Conservation (phyloP, 2,113 vertebrate genomes). For the Equus quagga region DNA sequence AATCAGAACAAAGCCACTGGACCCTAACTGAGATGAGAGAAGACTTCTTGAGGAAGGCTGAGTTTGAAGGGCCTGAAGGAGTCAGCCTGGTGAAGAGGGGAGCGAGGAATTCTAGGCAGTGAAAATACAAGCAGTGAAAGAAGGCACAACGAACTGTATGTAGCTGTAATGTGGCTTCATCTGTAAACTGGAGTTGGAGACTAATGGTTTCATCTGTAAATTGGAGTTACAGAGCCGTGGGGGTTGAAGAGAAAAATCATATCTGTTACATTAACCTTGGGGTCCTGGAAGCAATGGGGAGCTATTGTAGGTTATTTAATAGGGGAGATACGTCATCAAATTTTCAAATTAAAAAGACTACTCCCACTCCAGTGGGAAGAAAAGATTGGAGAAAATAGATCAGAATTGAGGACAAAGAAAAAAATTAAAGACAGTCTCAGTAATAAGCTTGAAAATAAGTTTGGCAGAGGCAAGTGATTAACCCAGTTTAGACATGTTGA, state of each 20-base stretch:
- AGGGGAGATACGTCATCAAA: background rate
- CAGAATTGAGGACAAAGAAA: background rate
- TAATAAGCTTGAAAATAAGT: slow-evolving; percentile 14
- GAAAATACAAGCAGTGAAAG: background rate
- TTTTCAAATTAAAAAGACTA: background rate
- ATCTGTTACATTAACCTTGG: background rate
- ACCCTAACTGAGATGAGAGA: background rate
- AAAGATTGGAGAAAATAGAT: background rate
- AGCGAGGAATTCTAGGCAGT: background rate
- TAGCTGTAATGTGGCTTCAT: background rate
- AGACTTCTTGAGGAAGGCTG: background rate
- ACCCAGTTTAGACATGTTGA: background rate
- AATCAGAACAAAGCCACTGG: background rate
- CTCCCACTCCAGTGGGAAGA: background rate
- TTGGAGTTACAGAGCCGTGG: background rate
- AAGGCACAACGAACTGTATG: background rate
- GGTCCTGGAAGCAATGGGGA: background rate
- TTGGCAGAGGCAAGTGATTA: background rate
- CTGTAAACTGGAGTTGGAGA: background rate
- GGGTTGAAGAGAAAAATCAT: background rate
- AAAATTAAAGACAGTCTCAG: background rate
- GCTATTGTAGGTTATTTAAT: background rate
- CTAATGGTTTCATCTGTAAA: background rate
- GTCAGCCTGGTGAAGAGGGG: background rate
- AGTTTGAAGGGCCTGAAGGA: background rate